phyloP scores from a whole-genome alignment of 2,888 invertebrate genomes.

The Byasa hedistus region DNA sequence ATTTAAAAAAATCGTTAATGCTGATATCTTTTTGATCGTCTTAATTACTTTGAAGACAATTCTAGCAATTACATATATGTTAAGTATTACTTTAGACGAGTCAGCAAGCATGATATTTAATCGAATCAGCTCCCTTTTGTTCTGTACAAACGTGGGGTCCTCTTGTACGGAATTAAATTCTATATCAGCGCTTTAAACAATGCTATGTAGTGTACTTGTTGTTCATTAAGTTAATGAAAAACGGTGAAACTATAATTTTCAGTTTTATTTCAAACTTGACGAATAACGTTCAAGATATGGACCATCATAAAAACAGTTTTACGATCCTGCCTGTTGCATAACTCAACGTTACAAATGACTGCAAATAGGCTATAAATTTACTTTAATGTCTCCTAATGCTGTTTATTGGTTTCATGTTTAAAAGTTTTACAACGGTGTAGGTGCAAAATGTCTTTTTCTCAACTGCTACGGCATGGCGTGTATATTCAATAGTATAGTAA shows the following conservation, averaged over 20 bases:
- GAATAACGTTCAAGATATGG: constrained; percentile 10
- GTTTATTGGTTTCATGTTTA: constrained; percentile 26
- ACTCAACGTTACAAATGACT: constrained; percentile 26
- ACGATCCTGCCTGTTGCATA: constrained; percentile 19
- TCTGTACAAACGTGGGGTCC: constrained; percentile 40
- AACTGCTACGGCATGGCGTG: constrained; percentile 16
- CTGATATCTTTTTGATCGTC: not conserved
- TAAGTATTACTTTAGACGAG: constrained; percentile 22
- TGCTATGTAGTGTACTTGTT: constrained; percentile 36
- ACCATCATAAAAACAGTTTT: constrained; percentile 9
- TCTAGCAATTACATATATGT: not conserved
- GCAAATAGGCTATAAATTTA: constrained; percentile 27
- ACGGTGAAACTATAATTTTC: not conserved
- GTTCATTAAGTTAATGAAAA: constrained; percentile 22
- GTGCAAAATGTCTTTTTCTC: constrained; percentile 25
- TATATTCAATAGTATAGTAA: constrained; percentile 4
- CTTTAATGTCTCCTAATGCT: constrained; percentile 29
- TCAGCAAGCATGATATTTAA: constrained; percentile 44
- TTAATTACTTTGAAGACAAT: not conserved
- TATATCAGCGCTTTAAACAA: constrained; percentile 44
- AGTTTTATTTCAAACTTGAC: constrained; percentile 6
- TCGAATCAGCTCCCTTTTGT: constrained; percentile 52
- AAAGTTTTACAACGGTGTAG: constrained; percentile 27
- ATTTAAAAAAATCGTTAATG: too few relatives aligned
- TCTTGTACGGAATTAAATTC: constrained; percentile 53